phyloP scores from a whole-genome alignment of 2,113 vertebrate genomes.

The Trogon surrucura region DNA sequence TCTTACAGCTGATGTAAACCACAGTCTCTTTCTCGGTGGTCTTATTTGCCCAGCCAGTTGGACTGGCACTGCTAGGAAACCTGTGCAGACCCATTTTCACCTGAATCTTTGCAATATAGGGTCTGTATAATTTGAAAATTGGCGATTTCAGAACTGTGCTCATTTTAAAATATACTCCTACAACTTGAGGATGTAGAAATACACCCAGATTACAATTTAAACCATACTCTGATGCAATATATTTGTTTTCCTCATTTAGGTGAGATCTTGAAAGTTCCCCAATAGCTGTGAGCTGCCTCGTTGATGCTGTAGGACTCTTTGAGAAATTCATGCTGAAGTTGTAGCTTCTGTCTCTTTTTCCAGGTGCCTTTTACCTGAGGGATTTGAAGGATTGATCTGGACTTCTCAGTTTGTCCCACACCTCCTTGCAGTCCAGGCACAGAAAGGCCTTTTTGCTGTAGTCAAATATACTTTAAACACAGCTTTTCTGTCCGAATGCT shows the following conservation, averaged over 20 bases:
- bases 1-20: neutral
- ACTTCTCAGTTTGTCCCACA: neutral
- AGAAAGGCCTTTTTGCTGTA: neutral
- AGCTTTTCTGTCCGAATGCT: neutral
- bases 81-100: rapidly evolving
- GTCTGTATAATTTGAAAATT: rapidly evolving
- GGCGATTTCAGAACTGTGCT: neutral
- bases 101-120: neutral
- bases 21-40: neutral
- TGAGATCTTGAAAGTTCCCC: neutral
- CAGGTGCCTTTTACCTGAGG: neutral
- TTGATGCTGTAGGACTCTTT: neutral
- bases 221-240: neutral
- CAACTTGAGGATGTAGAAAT: neutral
- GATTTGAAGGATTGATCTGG: neutral
- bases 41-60: neutral
- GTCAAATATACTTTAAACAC: neutral
- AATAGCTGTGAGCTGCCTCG: neutral
- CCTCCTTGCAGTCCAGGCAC: neutral
- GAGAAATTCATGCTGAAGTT: neutral
- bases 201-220: neutral
- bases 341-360: neutral
- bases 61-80: neutral
- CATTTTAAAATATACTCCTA: neutral
- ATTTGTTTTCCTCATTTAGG: neutral